These are phyloP conservation scores for Phragmatobia fuliginosa DNA, from an alignment of 2,888 invertebrate species.

Conservation along the genomic window DNA sequence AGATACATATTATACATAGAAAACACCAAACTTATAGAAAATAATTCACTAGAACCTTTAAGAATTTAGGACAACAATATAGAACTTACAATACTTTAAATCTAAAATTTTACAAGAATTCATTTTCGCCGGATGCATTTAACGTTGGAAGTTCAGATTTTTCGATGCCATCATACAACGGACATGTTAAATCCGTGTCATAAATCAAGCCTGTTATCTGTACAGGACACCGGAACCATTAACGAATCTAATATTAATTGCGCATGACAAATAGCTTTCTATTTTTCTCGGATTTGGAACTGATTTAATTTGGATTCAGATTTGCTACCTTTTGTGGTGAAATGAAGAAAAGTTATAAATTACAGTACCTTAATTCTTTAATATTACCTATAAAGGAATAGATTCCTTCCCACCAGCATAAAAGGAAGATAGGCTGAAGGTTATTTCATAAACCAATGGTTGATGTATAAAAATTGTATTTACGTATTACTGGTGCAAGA, in stretches of 20 bases:
- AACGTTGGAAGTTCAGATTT: background rate
- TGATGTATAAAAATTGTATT: too few species aligned
- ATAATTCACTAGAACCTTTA: too few species aligned
- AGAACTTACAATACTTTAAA: background rate
- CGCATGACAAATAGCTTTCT: constrained; percentile 33
- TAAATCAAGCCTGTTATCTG: constrained; percentile 43
- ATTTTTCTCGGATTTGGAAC: constrained; percentile 18
- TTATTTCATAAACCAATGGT: too few species aligned
- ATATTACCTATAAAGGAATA: background rate
- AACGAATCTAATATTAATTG: constrained; percentile 45
- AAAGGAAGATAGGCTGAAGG: background rate
- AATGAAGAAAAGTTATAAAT: too few species aligned
- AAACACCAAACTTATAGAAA: too few species aligned
- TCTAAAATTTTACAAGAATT: background rate
- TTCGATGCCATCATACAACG: constrained; percentile 29
- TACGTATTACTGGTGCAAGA: too few species aligned
- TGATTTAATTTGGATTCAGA: constrained; percentile 1
- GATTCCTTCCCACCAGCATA: background rate
- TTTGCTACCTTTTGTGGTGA: background rate
- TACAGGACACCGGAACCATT: constrained; percentile 31
- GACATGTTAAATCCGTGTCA: constrained; percentile 38
- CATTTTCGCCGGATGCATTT: background rate
- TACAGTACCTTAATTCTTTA: too few species aligned
- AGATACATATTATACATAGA: too few species aligned
- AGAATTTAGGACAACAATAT: too few species aligned